These are phyloP conservation scores for Theropithecus gelada DNA, from an alignment of 2,113 vertebrate species.

Conservation along the genomic window DNA sequence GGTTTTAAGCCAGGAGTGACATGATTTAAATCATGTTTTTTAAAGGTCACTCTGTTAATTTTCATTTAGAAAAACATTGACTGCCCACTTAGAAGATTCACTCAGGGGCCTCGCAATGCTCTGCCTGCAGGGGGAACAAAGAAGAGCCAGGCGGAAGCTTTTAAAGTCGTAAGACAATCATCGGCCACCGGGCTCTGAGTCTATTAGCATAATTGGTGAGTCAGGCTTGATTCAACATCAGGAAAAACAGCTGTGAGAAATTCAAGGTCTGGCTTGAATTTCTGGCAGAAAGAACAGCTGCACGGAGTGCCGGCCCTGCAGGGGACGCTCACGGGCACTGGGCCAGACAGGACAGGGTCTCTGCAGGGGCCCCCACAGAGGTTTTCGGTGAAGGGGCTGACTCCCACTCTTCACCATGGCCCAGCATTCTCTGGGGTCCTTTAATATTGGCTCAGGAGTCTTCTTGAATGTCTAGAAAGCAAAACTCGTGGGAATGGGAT, in stretches of 20 bases:
- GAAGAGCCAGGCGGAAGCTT: neutral
- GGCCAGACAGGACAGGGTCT: neutral
- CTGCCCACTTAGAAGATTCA: neutral
- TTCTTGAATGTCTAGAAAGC: neutral
- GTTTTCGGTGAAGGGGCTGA: neutral
- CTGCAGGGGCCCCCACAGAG: accelerated
- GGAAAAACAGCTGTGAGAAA: neutral
- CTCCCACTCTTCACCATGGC: neutral
- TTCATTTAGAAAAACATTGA: neutral
- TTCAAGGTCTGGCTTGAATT: neutral
- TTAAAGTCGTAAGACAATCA: neutral
- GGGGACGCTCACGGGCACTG: neutral
- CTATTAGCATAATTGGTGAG: accelerated
- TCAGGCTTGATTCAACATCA: neutral
- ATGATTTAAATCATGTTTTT: neutral
- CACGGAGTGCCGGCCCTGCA: neutral
- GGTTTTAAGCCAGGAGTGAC: neutral
- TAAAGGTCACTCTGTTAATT: neutral
- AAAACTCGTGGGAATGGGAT: neutral
- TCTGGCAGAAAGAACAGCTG: neutral
- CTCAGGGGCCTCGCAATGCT: neutral
- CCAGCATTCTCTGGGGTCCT: neutral
- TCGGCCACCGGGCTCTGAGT: accelerated
- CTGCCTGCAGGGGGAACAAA: neutral
- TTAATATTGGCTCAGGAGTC: accelerated